Conservation (phyloP, 2,888 invertebrate species). For the Imbricaverruca yamaguchii region DNA sequence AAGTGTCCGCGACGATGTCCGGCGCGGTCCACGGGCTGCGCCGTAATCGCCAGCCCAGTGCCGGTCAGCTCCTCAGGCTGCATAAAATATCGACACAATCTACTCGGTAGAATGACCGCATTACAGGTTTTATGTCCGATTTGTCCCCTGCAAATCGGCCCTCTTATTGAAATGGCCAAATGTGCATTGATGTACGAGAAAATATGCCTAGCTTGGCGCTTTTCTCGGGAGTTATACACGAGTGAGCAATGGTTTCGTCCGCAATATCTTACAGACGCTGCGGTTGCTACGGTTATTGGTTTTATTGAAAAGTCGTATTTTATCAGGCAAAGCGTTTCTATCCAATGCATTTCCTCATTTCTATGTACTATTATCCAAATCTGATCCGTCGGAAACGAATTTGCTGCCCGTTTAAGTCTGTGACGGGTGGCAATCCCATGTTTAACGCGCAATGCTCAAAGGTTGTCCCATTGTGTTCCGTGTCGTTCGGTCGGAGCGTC, state of each 20-base stretch:
- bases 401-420: slow-evolving; percentile 9
- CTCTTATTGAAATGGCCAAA: slow-evolving; percentile 22
- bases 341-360: slow-evolving; percentile 11
- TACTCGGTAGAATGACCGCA: slow-evolving; percentile 16
- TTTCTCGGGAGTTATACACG: slow-evolving; percentile 17
- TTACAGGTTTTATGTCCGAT: slow-evolving; percentile 21
- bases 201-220: neutral
- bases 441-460: neutral
- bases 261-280: slow-evolving; percentile 13
- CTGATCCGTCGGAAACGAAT: neutral
- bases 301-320: slow-evolving; percentile 20
- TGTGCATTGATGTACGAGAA: slow-evolving; percentile 22
- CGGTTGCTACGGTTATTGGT: slow-evolving; percentile 16
- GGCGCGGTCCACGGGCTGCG: neutral
- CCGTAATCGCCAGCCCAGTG: neutral
- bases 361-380: slow-evolving; percentile 9
- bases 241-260: slow-evolving; percentile 8
- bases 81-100: slow-evolving; percentile 22
- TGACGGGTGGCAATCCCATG: neutral
- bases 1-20: neutral
- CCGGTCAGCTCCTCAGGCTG: neutral
- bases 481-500: too few species aligned
- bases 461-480: too few species aligned
- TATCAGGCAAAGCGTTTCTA: neutral
- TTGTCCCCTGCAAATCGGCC: slow-evolving; percentile 18